Percentiles rank a stretch among this genome's conserved stretches.
Conservation (phyloP, 1,140 invertebrate species). For the Anoplolepis gracilipes region DNA sequence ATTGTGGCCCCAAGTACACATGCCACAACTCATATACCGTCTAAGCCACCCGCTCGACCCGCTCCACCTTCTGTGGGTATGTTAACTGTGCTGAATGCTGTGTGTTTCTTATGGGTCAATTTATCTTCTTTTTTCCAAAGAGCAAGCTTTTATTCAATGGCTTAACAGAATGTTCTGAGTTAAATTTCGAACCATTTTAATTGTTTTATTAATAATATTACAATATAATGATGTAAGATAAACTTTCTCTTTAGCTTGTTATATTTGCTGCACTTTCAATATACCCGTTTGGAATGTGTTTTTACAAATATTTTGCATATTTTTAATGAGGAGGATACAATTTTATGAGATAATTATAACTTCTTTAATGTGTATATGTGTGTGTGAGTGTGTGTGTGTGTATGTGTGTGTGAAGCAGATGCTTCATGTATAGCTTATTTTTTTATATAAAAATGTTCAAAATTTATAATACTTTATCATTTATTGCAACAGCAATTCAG, state of each 20-base stretch:
- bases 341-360: not conserved
- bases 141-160: constrained; percentile 10
- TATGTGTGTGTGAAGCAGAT: not conserved
- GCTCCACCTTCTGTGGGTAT: constrained; percentile 85
- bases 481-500: not conserved
- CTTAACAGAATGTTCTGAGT: constrained; percentile 37
- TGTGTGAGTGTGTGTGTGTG: no score
- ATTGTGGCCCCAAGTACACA: constrained; percentile 83
- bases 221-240: not conserved
- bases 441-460: not conserved
- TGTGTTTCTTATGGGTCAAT: constrained; percentile 34
- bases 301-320: constrained; percentile 1
- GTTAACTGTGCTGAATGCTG: constrained; percentile 75
- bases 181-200: not conserved
- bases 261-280: not conserved
- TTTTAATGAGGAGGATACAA: not conserved
- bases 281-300: constrained; percentile 1
- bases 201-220: not conserved
- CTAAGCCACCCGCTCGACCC: constrained; percentile 85
- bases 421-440: not conserved
- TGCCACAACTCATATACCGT: constrained; percentile 81
- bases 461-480: constrained; percentile 19
- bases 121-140: constrained; percentile 34
- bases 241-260: not conserved
- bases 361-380: not conserved